Percentiles rank a stretch among this genome's conserved stretches.
These are phyloP conservation scores for Gambelia wislizenii DNA, from an alignment of 2,797 vertebrate genomes.

Conservation along the genomic window DNA sequence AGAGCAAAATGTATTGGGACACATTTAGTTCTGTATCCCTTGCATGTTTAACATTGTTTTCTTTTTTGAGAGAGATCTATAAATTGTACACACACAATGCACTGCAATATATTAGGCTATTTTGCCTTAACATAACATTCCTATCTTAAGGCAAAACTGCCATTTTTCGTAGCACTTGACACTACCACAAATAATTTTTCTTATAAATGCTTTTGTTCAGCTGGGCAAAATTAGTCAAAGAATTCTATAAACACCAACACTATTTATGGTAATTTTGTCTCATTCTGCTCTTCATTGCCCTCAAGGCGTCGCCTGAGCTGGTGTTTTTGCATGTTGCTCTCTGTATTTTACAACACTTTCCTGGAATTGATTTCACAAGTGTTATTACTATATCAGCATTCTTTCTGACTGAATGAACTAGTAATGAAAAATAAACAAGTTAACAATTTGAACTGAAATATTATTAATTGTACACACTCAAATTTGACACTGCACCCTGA, in stretches of 20 bases:
- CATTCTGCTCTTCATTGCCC: neutral
- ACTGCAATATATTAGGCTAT: neutral
- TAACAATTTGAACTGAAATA: constrained; percentile 48
- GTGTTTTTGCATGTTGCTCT: neutral
- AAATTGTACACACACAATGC: neutral
- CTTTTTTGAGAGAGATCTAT: neutral
- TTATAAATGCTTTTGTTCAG: neutral
- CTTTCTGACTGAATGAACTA: constrained; percentile 31
- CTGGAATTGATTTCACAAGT: constrained; percentile 47
- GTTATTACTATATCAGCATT: constrained; percentile 2
- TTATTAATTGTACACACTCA: constrained; percentile 48
- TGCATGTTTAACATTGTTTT: neutral
- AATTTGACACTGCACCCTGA: constrained; percentile 45
- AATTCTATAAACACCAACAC: neutral
- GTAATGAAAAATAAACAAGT: constrained; percentile 59
- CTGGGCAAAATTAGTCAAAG: neutral
- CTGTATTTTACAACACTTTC: constrained; percentile 18
- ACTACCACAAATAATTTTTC: neutral
- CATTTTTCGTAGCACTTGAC: neutral
- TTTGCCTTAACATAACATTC: too few species aligned
- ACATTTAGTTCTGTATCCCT: neutral
- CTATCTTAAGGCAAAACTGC: neutral
- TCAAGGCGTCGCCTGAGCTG: neutral
- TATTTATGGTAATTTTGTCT: neutral
- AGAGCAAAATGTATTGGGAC: neutral